Evolutionary conservation across 1,140 invertebrate genomes (phyloP).

Genomic region (Eumaeus atala): DNA sequence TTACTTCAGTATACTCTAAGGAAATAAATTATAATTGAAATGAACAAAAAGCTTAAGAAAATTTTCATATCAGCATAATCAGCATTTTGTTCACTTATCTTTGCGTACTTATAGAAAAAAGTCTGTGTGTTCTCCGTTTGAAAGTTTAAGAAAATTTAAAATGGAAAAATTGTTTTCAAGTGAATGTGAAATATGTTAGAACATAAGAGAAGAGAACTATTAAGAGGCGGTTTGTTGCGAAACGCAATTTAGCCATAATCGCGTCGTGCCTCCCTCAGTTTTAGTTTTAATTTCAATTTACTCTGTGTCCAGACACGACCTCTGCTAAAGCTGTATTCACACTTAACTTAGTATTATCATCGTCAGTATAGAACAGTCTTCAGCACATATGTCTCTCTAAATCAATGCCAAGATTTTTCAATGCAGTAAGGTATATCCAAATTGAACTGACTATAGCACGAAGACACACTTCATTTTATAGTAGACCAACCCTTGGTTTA

Average conservation of each 20-base stretch:
- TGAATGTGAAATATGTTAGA: slow-evolving; percentile 10
- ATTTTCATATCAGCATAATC: no score
- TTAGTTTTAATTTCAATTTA: slow-evolving; percentile 59
- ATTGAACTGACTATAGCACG: not conserved
- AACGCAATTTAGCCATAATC: slow-evolving; percentile 45
- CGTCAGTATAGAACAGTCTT: no score
- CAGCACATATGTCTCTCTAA: no score
- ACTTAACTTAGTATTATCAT: slow-evolving; percentile 1
- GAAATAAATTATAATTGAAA: no score
- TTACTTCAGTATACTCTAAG: no score
- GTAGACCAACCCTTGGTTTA: no score
- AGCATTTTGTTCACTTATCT: no score
- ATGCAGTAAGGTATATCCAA: not conserved
- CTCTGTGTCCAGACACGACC: slow-evolving; percentile 52
- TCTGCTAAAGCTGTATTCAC: slow-evolving; percentile 16
- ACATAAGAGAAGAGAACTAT: slow-evolving; percentile 23
- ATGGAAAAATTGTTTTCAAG: slow-evolving; percentile 1
- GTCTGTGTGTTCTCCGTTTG: no score
- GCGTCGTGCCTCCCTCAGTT: slow-evolving; percentile 35
- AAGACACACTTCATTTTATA: no score
- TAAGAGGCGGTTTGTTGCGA: slow-evolving; percentile 34
- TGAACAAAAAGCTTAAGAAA: no score
- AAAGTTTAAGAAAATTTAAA: not conserved
- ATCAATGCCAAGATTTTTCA: no score
- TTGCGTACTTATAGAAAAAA: no score